Base-by-base conservation (phyloP, 2,113 vertebrate genomes). In the Columba janthina region DNA sequence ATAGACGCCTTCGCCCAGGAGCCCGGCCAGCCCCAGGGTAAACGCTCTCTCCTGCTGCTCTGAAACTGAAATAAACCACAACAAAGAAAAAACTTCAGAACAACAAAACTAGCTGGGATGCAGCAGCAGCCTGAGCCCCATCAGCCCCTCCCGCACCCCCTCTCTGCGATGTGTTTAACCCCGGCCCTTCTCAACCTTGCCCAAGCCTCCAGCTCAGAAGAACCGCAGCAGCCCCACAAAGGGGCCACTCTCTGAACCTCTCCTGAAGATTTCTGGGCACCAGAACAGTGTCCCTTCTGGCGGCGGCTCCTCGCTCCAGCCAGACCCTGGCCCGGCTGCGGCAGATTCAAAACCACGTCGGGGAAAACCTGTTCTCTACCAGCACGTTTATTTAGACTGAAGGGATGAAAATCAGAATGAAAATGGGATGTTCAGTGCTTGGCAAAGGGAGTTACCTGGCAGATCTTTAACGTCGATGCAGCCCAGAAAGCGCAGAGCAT, bases 31-130 rank as follows among this genome's bases (percentile, higher is more conserved):
- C 1, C 99, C 99, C 71, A 99, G 96, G 0, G 99, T 99, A 96
- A 99, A 99, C 11, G 99, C 99, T 97, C 99, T 97, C 94, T 99
- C 99, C 96, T 99, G 99, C 80, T 99, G 99, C 97, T 99, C 99
- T 1, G 99, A 98, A 71, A 98, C 99, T 99, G 94, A 3, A 2
- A 19, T 10, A 22, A 6, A 29, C 15, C 6, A 36, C 42, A 26
- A 69, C 2, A 7, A 5, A 32, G 46, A 56, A 57, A 34, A 9
- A 2, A 16, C 1, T 3, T 4, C 31, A 54, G 32, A 44, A 5
- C 10, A 38, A 38, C 24, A 89, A 80, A 17, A 92, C 13, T 2
- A 34, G 26, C 34, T 19, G 25, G 26, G 22, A 19, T 32, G 40
- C 83, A 92, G 46, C 10, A 54, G 32, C 44, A 78, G 34, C 5